A percentile compares a stretch with the other conserved stretches of the same genome.
Evolutionary conservation across 2,888 invertebrate species (phyloP).

Genomic region (Pogonocherus hispidulus): DNA sequence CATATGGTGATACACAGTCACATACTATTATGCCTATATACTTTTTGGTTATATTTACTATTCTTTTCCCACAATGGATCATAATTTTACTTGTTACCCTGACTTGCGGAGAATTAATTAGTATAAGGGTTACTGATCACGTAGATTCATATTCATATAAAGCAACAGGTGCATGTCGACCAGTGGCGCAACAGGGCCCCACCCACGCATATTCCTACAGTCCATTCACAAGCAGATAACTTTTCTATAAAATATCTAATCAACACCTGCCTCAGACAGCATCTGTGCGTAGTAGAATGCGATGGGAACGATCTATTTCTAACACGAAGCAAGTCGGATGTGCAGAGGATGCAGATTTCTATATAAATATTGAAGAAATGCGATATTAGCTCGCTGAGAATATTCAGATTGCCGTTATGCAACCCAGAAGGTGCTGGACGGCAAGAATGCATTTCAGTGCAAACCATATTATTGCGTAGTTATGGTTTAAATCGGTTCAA

Average conservation of each 20-base stretch:
- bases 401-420: conserved; percentile 30
- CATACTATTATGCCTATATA: too few relatives aligned
- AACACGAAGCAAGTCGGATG: conserved; percentile 43
- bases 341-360: conserved; percentile 44
- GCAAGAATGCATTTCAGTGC: conserved; percentile 18
- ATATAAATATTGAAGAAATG: conserved; percentile 53
- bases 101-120: too few relatives aligned
- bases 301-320: conserved; percentile 52
- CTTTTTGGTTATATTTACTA: too few relatives aligned
- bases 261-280: conserved; percentile 52
- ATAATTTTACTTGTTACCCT: too few relatives aligned
- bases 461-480: conserved; percentile 5
- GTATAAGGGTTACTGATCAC: too few relatives aligned
- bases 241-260: conserved; percentile 50
- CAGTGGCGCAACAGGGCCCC: conserved; percentile 23
- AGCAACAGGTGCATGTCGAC: conserved; percentile 13
- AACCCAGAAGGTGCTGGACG: conserved; percentile 17
- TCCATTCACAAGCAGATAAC: conserved; percentile 51
- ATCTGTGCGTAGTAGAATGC: conserved; percentile 55
- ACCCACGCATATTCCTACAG: conserved; percentile 10
- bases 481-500: neutral
- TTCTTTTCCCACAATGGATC: too few relatives aligned
- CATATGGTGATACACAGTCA: too few relatives aligned
- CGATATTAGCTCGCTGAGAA: conserved; percentile 38
- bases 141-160: too few relatives aligned